Conservation (phyloP, 2,797 vertebrate species). For the Hirundo rustica region DNA sequence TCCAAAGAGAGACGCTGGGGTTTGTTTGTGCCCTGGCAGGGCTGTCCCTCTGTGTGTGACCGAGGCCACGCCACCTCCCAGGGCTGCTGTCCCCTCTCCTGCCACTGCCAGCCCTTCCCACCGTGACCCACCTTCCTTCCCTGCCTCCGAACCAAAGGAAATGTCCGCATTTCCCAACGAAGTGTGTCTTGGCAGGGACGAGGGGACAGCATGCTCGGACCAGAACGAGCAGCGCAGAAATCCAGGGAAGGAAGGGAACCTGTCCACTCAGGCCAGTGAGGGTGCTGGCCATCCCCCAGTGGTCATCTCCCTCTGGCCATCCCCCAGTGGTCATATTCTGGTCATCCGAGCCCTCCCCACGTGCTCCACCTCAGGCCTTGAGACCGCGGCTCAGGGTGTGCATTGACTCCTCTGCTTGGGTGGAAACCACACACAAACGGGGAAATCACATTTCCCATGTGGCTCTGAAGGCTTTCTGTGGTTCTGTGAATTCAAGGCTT, state of each 20-base stretch:
- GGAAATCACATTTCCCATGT: not conserved
- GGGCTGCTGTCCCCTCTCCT: not conserved
- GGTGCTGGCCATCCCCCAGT: not conserved
- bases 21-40: not conserved
- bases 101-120: not conserved
- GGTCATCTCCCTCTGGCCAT: not conserved
- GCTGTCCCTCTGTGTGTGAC: not conserved
- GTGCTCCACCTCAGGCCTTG: too few relatives aligned
- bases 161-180: not conserved
- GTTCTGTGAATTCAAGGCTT: not conserved
- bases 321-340: too few relatives aligned
- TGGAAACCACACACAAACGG: not conserved
- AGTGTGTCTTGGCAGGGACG: not conserved
- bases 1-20: not conserved
- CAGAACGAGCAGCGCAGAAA: not conserved
- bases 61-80: not conserved
- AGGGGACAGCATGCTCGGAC: not conserved
- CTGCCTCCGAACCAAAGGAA: not conserved
- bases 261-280: not conserved
- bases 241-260: not conserved
- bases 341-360: not conserved
- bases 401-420: not conserved
- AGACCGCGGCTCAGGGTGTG: not conserved
- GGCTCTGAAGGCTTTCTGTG: not conserved
- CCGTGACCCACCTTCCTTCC: rapidly evolving